Evolutionary conservation across 2,888 invertebrate species (phyloP).

Genomic region (Megamerina dolium): DNA sequence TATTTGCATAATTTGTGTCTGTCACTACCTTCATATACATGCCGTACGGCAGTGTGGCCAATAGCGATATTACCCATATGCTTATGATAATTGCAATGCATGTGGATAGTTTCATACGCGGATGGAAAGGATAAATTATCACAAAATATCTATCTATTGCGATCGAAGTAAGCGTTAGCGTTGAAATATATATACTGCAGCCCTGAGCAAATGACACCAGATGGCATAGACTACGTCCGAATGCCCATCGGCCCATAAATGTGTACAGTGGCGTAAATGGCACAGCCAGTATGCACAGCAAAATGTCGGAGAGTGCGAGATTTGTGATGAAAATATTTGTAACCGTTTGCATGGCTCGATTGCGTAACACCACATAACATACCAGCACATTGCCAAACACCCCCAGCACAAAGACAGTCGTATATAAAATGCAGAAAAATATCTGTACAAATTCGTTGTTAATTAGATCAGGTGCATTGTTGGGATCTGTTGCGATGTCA

Average conservation of each 20-base stretch:
- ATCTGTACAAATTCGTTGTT: conserved; percentile 41
- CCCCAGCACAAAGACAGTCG: conserved; percentile 69
- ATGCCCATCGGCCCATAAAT: conserved; percentile 87
- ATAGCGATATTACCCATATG: conserved; percentile 85
- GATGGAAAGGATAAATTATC: conserved; percentile 92
- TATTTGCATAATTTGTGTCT: conserved; percentile 36
- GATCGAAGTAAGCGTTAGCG: conserved; percentile 92
- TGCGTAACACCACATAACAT: conserved; percentile 87
- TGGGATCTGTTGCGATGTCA: neutral
- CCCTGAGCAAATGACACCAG: conserved; percentile 87
- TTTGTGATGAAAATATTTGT: conserved; percentile 97
- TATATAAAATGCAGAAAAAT: conserved; percentile 43
- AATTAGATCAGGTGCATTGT: conserved; percentile 29
- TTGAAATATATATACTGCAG: conserved; percentile 95
- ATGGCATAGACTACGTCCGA: conserved; percentile 86
- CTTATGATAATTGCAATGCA: conserved; percentile 79
- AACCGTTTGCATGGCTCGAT: conserved; percentile 94
- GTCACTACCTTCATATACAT: conserved; percentile 45
- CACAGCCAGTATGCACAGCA: conserved; percentile 87
- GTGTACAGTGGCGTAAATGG: conserved; percentile 95
- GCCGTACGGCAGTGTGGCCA: conserved; percentile 85
- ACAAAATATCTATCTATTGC: conserved; percentile 97
- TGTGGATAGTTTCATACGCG: conserved; percentile 81
- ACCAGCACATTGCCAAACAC: conserved; percentile 86
- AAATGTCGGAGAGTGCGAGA: conserved; percentile 88